A percentile compares a stretch with the other conserved stretches of the same genome.
Conservation (phyloP, 2,888 invertebrate species). For the Calameuta filiformis region DNA sequence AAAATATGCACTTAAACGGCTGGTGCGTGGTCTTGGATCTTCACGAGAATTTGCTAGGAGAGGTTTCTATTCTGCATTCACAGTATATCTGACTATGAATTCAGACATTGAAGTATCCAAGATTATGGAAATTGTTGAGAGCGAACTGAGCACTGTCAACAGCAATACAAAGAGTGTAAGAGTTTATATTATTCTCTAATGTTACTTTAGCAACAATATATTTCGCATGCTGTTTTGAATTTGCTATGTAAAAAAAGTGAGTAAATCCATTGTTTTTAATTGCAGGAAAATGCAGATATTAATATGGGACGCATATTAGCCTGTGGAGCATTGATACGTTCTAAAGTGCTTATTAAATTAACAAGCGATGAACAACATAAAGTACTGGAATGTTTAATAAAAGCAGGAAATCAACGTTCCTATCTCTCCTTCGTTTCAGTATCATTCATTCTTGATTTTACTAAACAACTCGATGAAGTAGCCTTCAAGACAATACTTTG, state of each 20-base stretch:
- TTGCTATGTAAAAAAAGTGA: neutral
- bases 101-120: slow-evolving; percentile 68
- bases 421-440: slow-evolving; percentile 73
- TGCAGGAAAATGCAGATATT: slow-evolving; percentile 80
- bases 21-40: slow-evolving; percentile 80
- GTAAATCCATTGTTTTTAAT: slow-evolving; percentile 33
- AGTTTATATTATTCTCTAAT: slow-evolving; percentile 23
- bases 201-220: neutral
- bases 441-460: slow-evolving; percentile 72
- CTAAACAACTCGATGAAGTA: slow-evolving; percentile 70
- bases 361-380: slow-evolving; percentile 68
- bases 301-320: slow-evolving; percentile 77
- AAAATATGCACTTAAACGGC: slow-evolving; percentile 75
- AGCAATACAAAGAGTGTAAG: slow-evolving; percentile 77
- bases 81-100: slow-evolving; percentile 70
- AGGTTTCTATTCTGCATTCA: slow-evolving; percentile 78
- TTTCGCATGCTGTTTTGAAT: neutral
- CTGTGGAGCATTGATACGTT: slow-evolving; percentile 77
- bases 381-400: slow-evolving; percentile 66
- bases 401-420: slow-evolving; percentile 72
- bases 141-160: slow-evolving; percentile 73
- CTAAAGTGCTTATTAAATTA: slow-evolving; percentile 70
- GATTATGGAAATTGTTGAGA: slow-evolving; percentile 72
- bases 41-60: slow-evolving; percentile 73
- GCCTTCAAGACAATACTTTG: slow-evolving; percentile 71